Percentiles rank a stretch among this genome's conserved stretches.
These are phyloP conservation scores for Eulimnadia texana DNA, from an alignment of 1,140 invertebrate species.

Conservation along the genomic window DNA sequence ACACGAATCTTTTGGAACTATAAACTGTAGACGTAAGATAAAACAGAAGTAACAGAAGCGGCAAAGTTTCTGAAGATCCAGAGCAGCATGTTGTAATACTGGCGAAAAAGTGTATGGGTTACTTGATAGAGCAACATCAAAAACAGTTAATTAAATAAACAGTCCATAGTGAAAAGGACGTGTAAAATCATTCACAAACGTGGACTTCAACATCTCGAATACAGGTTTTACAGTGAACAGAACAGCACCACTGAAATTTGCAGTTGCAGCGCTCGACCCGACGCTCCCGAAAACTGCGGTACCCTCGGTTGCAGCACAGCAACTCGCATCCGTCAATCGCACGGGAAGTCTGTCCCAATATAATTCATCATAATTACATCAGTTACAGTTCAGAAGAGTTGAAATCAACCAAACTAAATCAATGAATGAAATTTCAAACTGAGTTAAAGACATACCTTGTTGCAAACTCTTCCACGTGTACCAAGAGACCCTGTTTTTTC, in stretches of 20 bases:
- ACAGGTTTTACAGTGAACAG: conserved; percentile 74
- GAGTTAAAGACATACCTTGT: conserved; percentile 12
- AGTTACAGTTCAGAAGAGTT: background rate
- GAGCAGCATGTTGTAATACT: background rate
- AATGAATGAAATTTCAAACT: background rate
- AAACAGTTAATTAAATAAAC: no score
- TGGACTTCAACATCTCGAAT: conserved; percentile 45
- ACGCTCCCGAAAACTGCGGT: conserved; percentile 49
- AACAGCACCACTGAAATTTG: conserved; percentile 81
- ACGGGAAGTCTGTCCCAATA: conserved; percentile 34
- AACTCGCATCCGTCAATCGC: conserved; percentile 64
- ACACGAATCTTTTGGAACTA: no score
- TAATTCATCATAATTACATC: background rate
- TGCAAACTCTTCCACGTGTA: conserved; percentile 18
- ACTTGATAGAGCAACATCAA: no score
- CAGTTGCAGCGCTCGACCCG: conserved; percentile 65
- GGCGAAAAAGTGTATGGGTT: background rate
- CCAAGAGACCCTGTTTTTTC: conserved; percentile 16
- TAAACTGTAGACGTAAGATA: no score
- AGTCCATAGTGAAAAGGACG: no score
- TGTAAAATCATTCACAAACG: conserved; percentile 44
- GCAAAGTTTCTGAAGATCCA: background rate
- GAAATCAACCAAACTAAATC: no score
- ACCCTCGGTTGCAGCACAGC: conserved; percentile 73
- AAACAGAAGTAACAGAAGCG: background rate